Evolutionary conservation across 2,888 invertebrate genomes (phyloP), one percentile per base, ranked within the genome.

Genomic region (Blastobasis lacticolella): DNA sequence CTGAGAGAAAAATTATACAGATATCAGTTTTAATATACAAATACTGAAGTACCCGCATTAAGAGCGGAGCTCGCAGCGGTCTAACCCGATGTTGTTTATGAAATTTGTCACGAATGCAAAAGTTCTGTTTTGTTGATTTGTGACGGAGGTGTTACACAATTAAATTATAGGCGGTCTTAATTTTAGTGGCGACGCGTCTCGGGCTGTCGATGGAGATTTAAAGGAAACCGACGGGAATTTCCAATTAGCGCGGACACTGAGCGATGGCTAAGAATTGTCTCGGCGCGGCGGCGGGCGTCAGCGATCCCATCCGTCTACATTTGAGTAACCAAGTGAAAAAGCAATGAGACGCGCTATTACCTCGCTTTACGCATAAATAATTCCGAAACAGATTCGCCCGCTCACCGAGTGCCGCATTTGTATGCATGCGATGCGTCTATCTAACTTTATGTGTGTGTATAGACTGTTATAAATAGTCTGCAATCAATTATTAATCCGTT

Each of bases 231-330:
- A 81, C 76, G 78, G 75, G 84, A 81, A 82, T 84, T 81, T 84
- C 81, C 85, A 87, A 87, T 88, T 87, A 87, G 85, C 64, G 76
- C 62, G 67, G 87, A 85, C 87, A 81, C 78, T 84, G 87, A 87
- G 80, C 76, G 84, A 87, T 87, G 69, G 73, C 69, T 76, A 78
- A 81, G 85, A 77, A 86, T 86, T 82, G 85, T 86, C 83, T 79
- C 68, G 23, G 67, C 71, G 71, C 74, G 75, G 68, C 73, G 69
- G 67, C 74, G 73, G 73, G 72, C 49, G 36, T 10, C 45, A 46
- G 73, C 77, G 75, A 73, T 71, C 78, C 78, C 84, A 86, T 87
- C 78, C 74, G 75, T 87, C 87, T 85, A 78, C 83, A 81, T 85
- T 85, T 83, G 84, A 75, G 81, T 79, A 85, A 82, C 82, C 78